Evolutionary conservation across 2,888 invertebrate species (phyloP), one percentile per base, ranked within the genome.

Genomic region (Bembecia ichneumoniformis): DNA sequence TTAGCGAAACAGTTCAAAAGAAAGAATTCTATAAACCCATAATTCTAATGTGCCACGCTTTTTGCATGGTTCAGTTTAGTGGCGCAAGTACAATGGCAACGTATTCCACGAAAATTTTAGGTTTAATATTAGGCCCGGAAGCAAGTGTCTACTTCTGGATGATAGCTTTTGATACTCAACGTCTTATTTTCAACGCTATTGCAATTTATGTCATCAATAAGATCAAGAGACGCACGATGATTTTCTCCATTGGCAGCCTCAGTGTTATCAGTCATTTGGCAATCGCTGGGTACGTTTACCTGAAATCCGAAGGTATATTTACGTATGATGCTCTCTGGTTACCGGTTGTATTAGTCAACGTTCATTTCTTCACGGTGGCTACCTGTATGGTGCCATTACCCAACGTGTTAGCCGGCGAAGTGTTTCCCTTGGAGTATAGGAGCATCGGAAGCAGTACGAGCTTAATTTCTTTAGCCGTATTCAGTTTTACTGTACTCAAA

Each of bases 371-470:
- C 11, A 86, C 89, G 9, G 82, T 90, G 1, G 84, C 88, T 3
- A 72, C 89, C 1, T 91, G 92, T 0, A 78, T 90, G 63, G 74
- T 90, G 9, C 91, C 92, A 0, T 59, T 93, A 51, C 92, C 93
- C 0, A 92, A 91, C 79, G 89, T 92, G 4, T 88, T 93, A 74
- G 89, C 90, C 35, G 92, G 92, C 0, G 93, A 93, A 64, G 81
- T 93, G 0, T 92, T 92, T 55, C 88, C 92, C 1, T 74, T 89
- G 17, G 82, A 87, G 47, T 88, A 88, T 47, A 81, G 91, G 49
- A 90, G 90, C 17, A 70, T 90, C 0, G 92, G 91, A 1, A 89
- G 91, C 1, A 90, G 90, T 0, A 74, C 92, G 9, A 88, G 90
- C 11, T 76, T 90, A 16, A 84, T 89, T 36, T 83, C 89, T 2